Evolutionary conservation across 1,140 invertebrate species (phyloP), one percentile per base, ranked within the genome.

Genomic region (Drosophila paulistorum): DNA sequence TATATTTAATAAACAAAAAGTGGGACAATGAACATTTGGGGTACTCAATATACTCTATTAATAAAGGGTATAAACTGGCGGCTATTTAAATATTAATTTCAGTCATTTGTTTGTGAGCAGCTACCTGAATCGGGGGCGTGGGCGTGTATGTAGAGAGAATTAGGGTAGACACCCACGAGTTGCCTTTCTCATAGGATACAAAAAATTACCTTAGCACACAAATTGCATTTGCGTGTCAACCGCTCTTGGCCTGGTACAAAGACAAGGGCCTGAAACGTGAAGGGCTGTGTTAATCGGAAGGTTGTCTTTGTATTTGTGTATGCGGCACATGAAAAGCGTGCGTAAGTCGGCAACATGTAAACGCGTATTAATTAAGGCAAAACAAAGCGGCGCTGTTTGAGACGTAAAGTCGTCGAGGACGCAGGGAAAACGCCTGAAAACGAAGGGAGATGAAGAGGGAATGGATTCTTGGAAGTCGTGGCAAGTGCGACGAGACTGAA

Each of bases 201-300:
- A 65, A 58, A 81, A 51, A 76, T 63, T 78, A 79, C 80, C 81
- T 81, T 66, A 45, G 76, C 69, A 73, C 72, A 79, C 79, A 86
- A 87, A 87, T 87, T 87, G 83, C 82, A 86, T 83, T 86, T 87
- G 83, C 83, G 77, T 87, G 83, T 87, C 77, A 77, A 67, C 76
- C 76, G 76, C 68, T 59, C 14, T 59, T 37, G 45, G 33, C 69
- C 59, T 42, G 54, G 37, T 30, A 39, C 68, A 45, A 41, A 13
- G 41, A 14, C 23, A 51, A 37, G 57, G 65, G 2, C 23, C 7
- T 9, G 23, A 30, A 5, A 7, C 3, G 41, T 3, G 42, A n/a
- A 23, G 39, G 57, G 37, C 2, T 20, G 17, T n/a, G 20, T 33
- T 58, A 11, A 42, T 23, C 33, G 39, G 26, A 41, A 23, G 51